Conservation (phyloP, 2,113 vertebrate species). For the Hemichromis elongatus region DNA sequence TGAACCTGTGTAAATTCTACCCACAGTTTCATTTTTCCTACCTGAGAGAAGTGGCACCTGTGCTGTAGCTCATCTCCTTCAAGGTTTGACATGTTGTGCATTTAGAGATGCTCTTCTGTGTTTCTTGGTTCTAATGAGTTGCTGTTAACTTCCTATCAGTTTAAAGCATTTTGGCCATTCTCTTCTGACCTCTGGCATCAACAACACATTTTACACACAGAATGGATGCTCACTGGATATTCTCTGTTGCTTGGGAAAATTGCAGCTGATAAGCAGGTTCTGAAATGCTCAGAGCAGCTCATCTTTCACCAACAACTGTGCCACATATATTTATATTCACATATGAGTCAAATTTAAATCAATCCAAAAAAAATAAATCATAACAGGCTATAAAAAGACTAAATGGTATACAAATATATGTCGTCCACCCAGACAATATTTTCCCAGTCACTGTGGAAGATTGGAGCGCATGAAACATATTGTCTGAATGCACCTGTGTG, state of each 20-base stretch:
- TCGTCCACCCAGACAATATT: constrained; percentile 7
- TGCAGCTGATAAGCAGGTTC: not conserved
- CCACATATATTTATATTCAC: too few species aligned
- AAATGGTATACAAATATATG: not conserved
- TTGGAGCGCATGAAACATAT: not conserved
- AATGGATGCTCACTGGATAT: not conserved
- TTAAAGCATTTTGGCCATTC: not conserved
- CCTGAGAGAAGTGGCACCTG: accelerated
- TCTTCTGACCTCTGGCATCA: not conserved
- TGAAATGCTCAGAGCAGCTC: not conserved
- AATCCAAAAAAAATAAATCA: too few species aligned
- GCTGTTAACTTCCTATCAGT: not conserved
- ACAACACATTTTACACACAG: not conserved
- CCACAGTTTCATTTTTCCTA: not conserved
- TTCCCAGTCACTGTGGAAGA: not conserved
- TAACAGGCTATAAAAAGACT: not conserved
- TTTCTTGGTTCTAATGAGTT: not conserved
- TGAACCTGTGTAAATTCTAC: not conserved
- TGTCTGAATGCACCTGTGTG: not conserved
- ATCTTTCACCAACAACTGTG: not conserved
- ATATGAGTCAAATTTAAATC: not conserved
- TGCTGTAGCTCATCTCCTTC: not conserved
- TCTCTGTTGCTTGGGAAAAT: not conserved
- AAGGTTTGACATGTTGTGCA: not conserved
- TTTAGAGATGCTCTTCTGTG: not conserved